Evolutionary conservation across 2,113 vertebrate species (phyloP), one percentile per base, ranked within the genome.

Genomic region (Turdus rufiventris): DNA sequence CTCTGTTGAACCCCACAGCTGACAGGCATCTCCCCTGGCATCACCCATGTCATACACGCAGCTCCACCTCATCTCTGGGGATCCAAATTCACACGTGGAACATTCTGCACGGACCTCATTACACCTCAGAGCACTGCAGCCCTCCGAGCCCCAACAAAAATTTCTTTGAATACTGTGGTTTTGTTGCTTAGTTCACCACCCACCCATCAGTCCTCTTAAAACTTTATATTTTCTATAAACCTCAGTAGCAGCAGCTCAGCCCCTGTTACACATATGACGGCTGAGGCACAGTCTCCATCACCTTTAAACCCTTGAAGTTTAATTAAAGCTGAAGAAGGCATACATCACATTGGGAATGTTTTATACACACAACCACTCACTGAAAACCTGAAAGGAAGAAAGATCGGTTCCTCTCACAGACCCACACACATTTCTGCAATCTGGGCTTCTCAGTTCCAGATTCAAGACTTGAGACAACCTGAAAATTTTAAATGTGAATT

Each of bases 101-200:
- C n/a, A 3, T 9, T 14, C 23, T 17, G 20, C 23, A 4, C 0
- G 19, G 33, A 45, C 9, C 33, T 18, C 1, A 1, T 0, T 10
- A 24, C 40, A 25, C 31, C 25, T n/a, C 28, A 33, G 45, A 43
- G 28, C 3, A 10, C 1, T 23, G 45, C 3, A 63, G 34, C 34
- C 34, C 83, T 75, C 57, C 31, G 2, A 56, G 48, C 50, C 4
- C 2, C 15, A 21, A 21, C 31, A 40, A 5, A 54, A 12, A 42
- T 20, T 10, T 9, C 38, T 78, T 28, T 26, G 34, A 74, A 36
- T 33, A 51, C 73, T 20, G 2, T 6, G 40, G 26, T 4, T 42
- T 56, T 63, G 48, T 12, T 50, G 38, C 47, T 74, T 7, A 9
- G 24, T 1, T 21, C 48, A n/a, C 34, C 13, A 2, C 6, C 14